A percentile compares a stretch with the other conserved stretches of the same genome.
phyloP scores from a whole-genome alignment of 1,140 invertebrate genomes.

The Ceratosolen solmsi region DNA sequence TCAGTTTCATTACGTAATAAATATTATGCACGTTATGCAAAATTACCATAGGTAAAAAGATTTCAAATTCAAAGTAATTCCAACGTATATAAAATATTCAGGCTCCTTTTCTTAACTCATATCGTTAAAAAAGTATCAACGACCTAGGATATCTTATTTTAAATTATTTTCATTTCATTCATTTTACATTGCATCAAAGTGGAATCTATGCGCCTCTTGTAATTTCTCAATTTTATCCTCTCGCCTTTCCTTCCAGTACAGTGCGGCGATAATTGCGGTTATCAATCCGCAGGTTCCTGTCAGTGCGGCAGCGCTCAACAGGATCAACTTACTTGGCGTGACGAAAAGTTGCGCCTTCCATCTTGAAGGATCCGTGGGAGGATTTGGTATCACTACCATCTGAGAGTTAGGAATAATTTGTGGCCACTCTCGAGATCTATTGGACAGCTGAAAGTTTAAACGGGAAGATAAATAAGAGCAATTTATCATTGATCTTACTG shows the following conservation, averaged over 20 bases:
- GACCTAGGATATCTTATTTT: slow-evolving; percentile 23
- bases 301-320: slow-evolving; percentile 92
- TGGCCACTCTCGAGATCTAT: slow-evolving; percentile 81
- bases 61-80: neutral
- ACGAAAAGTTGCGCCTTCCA: slow-evolving; percentile 97
- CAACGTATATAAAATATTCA: neutral
- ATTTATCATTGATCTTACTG: slow-evolving; percentile 24
- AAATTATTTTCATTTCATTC: neutral
- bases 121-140: neutral
- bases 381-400: slow-evolving; percentile 94
- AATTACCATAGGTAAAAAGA: neutral
- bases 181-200: slow-evolving; percentile 83
- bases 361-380: slow-evolving; percentile 81
- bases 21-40: neutral
- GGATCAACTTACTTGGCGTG: slow-evolving; percentile 94
- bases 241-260: slow-evolving; percentile 95
- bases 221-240: slow-evolving; percentile 93
- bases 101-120: neutral
- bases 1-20: neutral
- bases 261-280: slow-evolving; percentile 85
- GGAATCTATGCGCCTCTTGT: slow-evolving; percentile 90
- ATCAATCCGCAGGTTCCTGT: slow-evolving; percentile 91
- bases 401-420: slow-evolving; percentile 99
- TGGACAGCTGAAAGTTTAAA: slow-evolving; percentile 61
- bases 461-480: slow-evolving; percentile 8